phyloP scores from a whole-genome alignment of 2,113 vertebrate species.

The Equus przewalskii region DNA sequence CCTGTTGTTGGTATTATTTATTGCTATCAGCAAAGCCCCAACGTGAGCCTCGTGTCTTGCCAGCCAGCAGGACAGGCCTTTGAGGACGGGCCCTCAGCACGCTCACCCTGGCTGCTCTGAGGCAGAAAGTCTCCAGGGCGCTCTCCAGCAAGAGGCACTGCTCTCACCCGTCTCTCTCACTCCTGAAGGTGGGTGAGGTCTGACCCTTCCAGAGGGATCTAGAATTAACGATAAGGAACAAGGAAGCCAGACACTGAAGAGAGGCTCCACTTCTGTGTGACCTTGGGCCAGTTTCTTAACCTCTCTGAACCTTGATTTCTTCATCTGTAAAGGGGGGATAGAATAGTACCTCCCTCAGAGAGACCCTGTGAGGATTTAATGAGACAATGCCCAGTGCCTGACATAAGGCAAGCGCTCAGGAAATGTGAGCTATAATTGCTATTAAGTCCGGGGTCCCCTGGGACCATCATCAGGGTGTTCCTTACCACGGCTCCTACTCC shows the following conservation, averaged over 20 bases:
- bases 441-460: neutral
- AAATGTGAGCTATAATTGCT: neutral
- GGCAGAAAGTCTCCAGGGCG: neutral
- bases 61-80: neutral
- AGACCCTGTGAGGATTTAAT: neutral
- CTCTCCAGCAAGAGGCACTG: neutral
- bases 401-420: neutral
- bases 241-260: neutral
- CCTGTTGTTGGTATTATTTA: neutral
- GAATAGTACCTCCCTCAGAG: neutral
- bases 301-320: neutral
- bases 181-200: neutral
- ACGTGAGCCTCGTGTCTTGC: neutral
- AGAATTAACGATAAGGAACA: neutral
- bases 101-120: rapidly evolving
- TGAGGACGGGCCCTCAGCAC: neutral
- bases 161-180: neutral
- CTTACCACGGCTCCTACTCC: neutral
- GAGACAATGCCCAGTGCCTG: neutral
- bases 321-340: neutral
- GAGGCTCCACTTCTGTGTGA: neutral
- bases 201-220: neutral
- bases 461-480: neutral
- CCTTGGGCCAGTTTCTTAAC: neutral
- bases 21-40: neutral